Evolutionary conservation across 2,797 vertebrate genomes (phyloP), one percentile per base, ranked within the genome.

Genomic region (Pitangus sulphuratus): DNA sequence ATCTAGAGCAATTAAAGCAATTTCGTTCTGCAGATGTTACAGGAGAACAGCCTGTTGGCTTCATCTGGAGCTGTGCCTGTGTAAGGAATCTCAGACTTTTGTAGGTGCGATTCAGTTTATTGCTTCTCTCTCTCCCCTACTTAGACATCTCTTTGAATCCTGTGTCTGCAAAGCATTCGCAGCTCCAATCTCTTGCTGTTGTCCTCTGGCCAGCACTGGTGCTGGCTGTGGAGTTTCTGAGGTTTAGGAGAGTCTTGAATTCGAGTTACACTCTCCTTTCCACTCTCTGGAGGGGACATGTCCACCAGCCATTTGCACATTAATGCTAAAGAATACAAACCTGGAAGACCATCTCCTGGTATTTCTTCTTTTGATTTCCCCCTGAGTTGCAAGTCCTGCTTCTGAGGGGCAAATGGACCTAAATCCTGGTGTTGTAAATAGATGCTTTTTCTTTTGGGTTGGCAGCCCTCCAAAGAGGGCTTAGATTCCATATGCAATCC

Each of bases 1-100:
- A 84, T 65, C 77, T 90, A 72, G 53, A 95, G 84, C 94, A 96
- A 90, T 94, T 95, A 96, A 84, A 94, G 74, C 86, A 95, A 93
- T 90, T 96, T 93, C 42, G 28, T 69, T 82, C 71, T 93, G 77
- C 86, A 84, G 80, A 90, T 90, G 70, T 94, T 92, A 90, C 0
- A 9, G 48, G 48, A 54, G n/a, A 94, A 35, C 15, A 26, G 85
- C 50, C 60, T 75, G 76, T 45, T 90, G 86, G 69, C 50, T 84
- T 86, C 65, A 44, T 19, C 54, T 1, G 7, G 83, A 90, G 65
- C 61, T 75, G 30, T 5, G 33, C 58, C 81, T 84, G 53, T 53
- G 57, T 28, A 61, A 88, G 95, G 64, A 92, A 77, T 45, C 60
- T 30, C 57, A 77, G 75, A 76, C 61, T 84, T 53, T 56, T 39